Conservation (phyloP, 2,888 invertebrate species). For the Polydrusus cervinus region DNA sequence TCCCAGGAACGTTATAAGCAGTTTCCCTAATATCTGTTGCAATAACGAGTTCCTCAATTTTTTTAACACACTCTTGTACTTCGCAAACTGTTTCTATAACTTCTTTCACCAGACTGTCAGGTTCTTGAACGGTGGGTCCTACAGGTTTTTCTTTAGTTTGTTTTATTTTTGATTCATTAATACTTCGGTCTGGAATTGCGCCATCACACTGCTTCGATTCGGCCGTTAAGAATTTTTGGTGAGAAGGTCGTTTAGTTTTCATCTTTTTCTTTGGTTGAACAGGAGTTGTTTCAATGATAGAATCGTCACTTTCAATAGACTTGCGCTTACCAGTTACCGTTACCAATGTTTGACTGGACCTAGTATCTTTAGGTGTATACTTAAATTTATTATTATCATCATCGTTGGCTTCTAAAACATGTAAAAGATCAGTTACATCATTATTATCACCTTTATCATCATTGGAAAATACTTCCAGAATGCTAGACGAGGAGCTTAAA, state of each 20-base stretch:
- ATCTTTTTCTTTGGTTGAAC: constrained; percentile 9
- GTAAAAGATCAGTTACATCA: background rate
- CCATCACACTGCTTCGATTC: background rate
- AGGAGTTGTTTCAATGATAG: constrained; percentile 3
- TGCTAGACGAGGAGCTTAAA: background rate
- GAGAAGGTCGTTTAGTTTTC: background rate
- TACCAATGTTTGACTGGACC: background rate
- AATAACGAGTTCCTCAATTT: background rate
- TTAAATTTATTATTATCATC: background rate
- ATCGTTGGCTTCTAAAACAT: background rate
- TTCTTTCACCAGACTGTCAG: background rate
- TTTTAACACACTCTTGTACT: background rate
- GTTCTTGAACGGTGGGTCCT: too few relatives aligned
- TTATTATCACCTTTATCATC: background rate
- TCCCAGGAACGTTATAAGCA: too few relatives aligned
- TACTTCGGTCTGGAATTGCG: background rate
- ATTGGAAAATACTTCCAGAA: background rate
- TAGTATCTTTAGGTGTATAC: background rate
- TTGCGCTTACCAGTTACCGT: background rate
- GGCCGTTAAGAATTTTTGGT: background rate
- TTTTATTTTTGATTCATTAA: background rate
- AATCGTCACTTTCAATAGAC: background rate
- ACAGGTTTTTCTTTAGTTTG: background rate
- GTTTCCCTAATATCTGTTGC: too few relatives aligned
- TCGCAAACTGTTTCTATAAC: background rate